A percentile compares a stretch with the other conserved stretches of the same genome.
Conservation (phyloP, 2,888 invertebrate species). For the Aleiodes testaceus region DNA sequence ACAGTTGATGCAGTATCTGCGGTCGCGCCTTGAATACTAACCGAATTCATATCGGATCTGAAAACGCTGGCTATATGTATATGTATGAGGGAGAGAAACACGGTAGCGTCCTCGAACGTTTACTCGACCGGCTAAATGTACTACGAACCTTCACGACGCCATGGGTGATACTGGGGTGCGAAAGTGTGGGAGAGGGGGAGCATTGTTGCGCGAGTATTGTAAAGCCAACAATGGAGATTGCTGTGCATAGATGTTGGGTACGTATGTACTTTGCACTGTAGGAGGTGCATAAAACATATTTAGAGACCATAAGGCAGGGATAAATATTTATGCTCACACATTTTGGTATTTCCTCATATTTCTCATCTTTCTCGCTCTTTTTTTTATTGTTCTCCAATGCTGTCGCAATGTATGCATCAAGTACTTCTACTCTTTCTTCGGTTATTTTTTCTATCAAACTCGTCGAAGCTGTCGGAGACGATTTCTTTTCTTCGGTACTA, state of each 20-base stretch:
- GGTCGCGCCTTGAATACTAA: slow-evolving; percentile 43
- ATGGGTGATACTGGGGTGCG: neutral
- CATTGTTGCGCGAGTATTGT: slow-evolving; percentile 53
- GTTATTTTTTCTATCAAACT: slow-evolving; percentile 19
- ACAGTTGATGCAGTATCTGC: slow-evolving; percentile 43
- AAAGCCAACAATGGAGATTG: slow-evolving; percentile 50
- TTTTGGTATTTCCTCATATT: slow-evolving; percentile 17
- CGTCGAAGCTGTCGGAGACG: slow-evolving; percentile 30
- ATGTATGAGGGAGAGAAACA: slow-evolving; percentile 1
- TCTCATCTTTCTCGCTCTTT: neutral
- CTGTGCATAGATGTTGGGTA: slow-evolving; percentile 41
- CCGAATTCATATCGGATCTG: slow-evolving; percentile 41
- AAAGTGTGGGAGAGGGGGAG: slow-evolving; percentile 32
- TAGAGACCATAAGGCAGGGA: slow-evolving; percentile 42
- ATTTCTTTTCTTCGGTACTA: slow-evolving; percentile 21
- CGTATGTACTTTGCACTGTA: slow-evolving; percentile 36
- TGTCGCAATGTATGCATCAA: slow-evolving; percentile 8
- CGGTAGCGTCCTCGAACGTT: slow-evolving; percentile 38
- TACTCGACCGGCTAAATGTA: slow-evolving; percentile 46
- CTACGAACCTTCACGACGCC: slow-evolving; percentile 35
- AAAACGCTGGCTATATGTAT: slow-evolving; percentile 5
- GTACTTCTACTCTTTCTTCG: slow-evolving; percentile 8
- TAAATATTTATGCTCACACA: slow-evolving; percentile 42
- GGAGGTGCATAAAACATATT: slow-evolving; percentile 46
- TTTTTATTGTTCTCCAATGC: neutral